A percentile compares a stretch with the other conserved stretches of the same genome.
These are phyloP conservation scores for Ascaphus truei DNA, from an alignment of 2,113 vertebrate genomes.

Conservation along the genomic window DNA sequence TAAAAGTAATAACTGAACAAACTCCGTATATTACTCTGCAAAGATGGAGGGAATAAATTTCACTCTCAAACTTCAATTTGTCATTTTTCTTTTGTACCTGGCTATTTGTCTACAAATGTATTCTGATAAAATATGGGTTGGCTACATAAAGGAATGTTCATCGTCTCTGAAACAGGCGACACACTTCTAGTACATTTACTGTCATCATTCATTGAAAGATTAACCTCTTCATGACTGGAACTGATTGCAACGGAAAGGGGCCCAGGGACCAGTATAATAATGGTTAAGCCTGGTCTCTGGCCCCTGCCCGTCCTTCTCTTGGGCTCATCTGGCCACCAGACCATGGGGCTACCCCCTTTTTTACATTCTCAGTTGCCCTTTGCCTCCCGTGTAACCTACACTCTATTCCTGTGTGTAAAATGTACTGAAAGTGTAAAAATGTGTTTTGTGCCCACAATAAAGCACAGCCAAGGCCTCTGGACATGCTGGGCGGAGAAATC, in stretches of 20 bases:
- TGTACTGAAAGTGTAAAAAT: too few relatives aligned
- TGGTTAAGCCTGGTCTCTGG: too few relatives aligned
- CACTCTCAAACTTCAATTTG: conserved; percentile 9
- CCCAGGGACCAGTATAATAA: too few relatives aligned
- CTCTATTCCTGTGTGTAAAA: too few relatives aligned
- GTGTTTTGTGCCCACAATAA: too few relatives aligned
- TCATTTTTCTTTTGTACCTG: not conserved
- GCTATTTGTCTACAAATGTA: conserved; percentile 16
- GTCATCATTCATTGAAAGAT: not conserved
- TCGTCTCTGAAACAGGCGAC: not conserved
- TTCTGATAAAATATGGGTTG: not conserved
- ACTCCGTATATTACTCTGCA: conserved; percentile 25
- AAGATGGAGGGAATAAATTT: conserved; percentile 21
- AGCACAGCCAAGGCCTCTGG: too few relatives aligned
- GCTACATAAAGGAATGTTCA: not conserved
- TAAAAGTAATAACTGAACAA: conserved; percentile 28
- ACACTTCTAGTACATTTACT: not conserved
- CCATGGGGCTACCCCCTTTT: too few relatives aligned
- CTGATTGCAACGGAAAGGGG: not conserved
- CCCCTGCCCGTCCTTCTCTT: too few relatives aligned
- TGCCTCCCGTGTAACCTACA: too few relatives aligned
- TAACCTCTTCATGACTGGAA: not conserved
- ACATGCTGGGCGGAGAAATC: too few relatives aligned
- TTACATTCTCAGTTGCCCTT: too few relatives aligned
- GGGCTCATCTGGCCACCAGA: too few relatives aligned